Evolutionary conservation across 2,888 invertebrate genomes (phyloP), one percentile per base, ranked within the genome.

Genomic region (Andrena fulva): DNA sequence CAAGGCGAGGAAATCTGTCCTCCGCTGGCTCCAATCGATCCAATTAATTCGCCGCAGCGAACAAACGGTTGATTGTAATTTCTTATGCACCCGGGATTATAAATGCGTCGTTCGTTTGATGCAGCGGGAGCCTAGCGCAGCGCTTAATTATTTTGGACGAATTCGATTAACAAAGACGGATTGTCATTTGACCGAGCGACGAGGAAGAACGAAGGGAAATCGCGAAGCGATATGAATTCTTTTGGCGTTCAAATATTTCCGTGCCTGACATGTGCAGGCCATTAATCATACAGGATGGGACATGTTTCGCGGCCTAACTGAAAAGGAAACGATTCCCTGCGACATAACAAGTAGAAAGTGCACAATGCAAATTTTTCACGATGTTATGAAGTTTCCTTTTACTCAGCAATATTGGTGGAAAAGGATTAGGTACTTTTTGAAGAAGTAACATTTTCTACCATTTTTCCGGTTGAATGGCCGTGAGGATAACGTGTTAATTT

Each of bases 11-110:
- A 75, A 62, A 52, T 50, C 50, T 50, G 8, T 59, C 48, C 54
- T 66, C 24, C 2, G n/a, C 52, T 33, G 27, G 16, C 20, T 16
- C 7, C n/a, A 4, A 69, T 56, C 63, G 54, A 64, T 64, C 52
- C 72, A 63, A 63, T 72, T 72, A 64, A 72, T 72, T 54, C 54
- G 33, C 35, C 27, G 63, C 7, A n/a, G n/a, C 52, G 72, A 63
- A 63, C 63, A 54, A 63, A 50, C 63, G 72, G 31, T 33, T 35
- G 27, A 54, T 54, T 54, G 63, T 52, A 63, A 64, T 52, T 72
- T 54, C 72, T 72, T 54, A 54, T 10, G 35, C 1, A 16, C 68
- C 24, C 31, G 16, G 29, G 27, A 27, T 48, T 66, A 4, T n/a
- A 29, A 29, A 29, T 31, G 66, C 8, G 29, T 8, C 48, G 50